Evolutionary conservation across 2,888 invertebrate genomes (phyloP), one percentile per base, ranked within the genome.

Genomic region (Bellardia bayeri): DNA sequence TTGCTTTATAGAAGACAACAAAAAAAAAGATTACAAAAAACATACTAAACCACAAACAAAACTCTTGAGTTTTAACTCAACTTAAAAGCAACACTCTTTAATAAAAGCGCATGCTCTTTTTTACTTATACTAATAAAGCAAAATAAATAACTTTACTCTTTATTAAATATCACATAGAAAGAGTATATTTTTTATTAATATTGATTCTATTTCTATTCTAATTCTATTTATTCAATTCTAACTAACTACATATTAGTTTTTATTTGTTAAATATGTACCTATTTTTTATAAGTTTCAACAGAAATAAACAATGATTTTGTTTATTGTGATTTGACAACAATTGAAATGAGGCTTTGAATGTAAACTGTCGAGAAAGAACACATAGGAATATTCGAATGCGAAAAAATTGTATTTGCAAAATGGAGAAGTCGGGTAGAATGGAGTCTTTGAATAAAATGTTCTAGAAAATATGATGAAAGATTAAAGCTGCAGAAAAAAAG

Each of bases 291-390:
- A 16, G 14, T 6, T 37, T 63, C n/a, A 23, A 56, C 56, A 33
- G 13, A 14, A 63, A 33, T 45, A 66, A 74, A 72, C 63, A 80
- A 72, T 37, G 14, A 74, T 56, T 63, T 76, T 54, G 71, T 78
- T 69, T 78, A 54, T 69, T 56, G 56, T 56, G 42, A 54, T 72
- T 63, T 72, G 54, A 30, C 30, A 30, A 76, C 54, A 23, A 66
- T 23, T 23, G 5, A 13, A 66, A 42, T 51, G 16, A 23, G 11
- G 37, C 40, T 23, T 61, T 30, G 68, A 3, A 23, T 49, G 30
- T 33, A 42, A n/a, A 13, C 9, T 51, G 30, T 6, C 13, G 42
- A 68, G 30, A 30, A 49, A 51, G 40, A n/a, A 45, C 14, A 49
- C 49, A 11, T 45, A 11, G 13, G 6, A 37, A 6, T 4, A 6